Conservation (phyloP, 1,140 invertebrate species). For the Eupristina koningsbergeri region DNA sequence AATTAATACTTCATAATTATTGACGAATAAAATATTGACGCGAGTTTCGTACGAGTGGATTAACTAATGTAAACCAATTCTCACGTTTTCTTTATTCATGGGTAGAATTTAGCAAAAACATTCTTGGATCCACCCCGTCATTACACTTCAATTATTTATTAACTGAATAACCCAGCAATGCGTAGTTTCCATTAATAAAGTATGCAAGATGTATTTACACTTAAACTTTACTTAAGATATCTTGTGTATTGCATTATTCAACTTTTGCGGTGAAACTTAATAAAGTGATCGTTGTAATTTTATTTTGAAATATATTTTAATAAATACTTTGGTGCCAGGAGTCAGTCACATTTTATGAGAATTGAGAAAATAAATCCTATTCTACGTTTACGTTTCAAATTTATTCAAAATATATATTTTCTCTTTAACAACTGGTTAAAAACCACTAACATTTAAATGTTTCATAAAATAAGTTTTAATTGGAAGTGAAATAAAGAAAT, state of each 20-base stretch:
- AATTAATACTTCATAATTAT: not conserved
- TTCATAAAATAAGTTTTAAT: not conserved
- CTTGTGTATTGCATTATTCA: not conserved
- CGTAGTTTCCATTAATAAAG: not conserved
- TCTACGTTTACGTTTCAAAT: no score
- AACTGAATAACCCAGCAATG: not conserved
- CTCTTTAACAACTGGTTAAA: not conserved
- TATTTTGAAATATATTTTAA: not conserved
- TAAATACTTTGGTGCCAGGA: no score
- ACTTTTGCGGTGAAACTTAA: no score
- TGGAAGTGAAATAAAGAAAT: not conserved
- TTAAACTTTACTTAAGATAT: not conserved
- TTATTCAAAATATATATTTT: no score
- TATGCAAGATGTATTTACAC: not conserved
- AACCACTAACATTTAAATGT: not conserved
- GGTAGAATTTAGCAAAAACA: not conserved
- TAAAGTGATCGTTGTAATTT: not conserved
- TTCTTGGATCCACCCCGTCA: not conserved
- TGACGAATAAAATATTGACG: not conserved
- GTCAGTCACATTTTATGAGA: no score
- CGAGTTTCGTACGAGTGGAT: not conserved
- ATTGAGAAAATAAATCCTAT: no score
- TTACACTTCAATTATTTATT: not conserved
- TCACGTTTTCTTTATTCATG: not conserved
- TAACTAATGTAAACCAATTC: not conserved